These are phyloP conservation scores for Nemotelus pantherinus DNA, from an alignment of 2,888 invertebrate species.

Conservation along the genomic window DNA sequence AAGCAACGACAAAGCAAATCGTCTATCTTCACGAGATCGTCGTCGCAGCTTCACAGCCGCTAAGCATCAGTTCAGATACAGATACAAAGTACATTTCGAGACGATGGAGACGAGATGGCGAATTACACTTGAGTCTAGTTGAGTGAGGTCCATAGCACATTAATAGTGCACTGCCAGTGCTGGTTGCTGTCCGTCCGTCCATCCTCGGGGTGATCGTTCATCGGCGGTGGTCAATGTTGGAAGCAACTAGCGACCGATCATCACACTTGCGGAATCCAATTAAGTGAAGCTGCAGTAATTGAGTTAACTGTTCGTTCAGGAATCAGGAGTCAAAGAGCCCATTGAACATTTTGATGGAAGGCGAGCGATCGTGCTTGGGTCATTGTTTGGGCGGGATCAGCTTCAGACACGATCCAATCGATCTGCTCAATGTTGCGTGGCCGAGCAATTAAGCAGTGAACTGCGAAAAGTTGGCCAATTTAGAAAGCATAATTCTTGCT, in stretches of 20 bases:
- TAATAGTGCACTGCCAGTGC: background rate
- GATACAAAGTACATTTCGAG: slow-evolving; percentile 5
- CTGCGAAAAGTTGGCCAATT: no score
- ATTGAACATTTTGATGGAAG: no score
- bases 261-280: background rate
- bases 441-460: no score
- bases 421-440: no score
- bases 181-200: background rate
- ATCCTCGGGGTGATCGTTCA: background rate
- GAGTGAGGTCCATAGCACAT: background rate
- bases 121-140: background rate
- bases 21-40: background rate
- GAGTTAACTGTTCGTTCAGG: slow-evolving; percentile 29
- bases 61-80: background rate
- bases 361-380: no score
- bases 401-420: no score
- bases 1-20: slow-evolving; percentile 7
- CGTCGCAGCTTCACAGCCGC: background rate
- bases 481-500: no score
- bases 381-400: no score
- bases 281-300: slow-evolving; percentile 3
- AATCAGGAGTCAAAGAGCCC: no score
- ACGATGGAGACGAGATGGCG: background rate
- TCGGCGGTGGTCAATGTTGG: background rate
- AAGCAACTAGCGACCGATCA: background rate